These are phyloP conservation scores for Adrianichthys oophorus DNA, from an alignment of 2,797 vertebrate species.

Conservation along the genomic window DNA sequence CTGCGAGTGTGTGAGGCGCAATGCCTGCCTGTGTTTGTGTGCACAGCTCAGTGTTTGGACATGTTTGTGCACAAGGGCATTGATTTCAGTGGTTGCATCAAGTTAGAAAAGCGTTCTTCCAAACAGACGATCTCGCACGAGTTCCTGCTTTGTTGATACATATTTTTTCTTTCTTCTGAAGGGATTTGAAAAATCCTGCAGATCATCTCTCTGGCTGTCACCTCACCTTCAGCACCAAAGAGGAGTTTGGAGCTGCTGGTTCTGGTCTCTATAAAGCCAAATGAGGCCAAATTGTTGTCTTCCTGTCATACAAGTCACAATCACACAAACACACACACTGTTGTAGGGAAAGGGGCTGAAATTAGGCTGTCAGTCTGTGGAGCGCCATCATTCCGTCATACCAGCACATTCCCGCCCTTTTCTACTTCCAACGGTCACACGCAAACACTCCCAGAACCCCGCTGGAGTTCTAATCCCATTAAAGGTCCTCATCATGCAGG, in stretches of 20 bases:
- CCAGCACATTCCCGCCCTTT: slow-evolving; percentile 68
- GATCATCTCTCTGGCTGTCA: not conserved
- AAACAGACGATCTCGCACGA: slow-evolving; percentile 16
- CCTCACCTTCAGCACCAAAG: slow-evolving; percentile 14
- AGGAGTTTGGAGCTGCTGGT: slow-evolving; percentile 41
- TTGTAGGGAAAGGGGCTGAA: slow-evolving; percentile 69
- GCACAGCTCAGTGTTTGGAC: not conserved
- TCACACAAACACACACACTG: slow-evolving; percentile 15
- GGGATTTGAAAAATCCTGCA: slow-evolving; percentile 5
- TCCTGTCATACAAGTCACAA: slow-evolving; percentile 78
- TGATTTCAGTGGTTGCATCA: slow-evolving; percentile 20
- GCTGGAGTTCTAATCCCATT: too few relatives aligned
- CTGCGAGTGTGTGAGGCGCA: slow-evolving; percentile 38
- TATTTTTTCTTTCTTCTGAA: slow-evolving; percentile 2
- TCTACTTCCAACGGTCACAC: slow-evolving; percentile 30
- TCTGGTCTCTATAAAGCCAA: slow-evolving; percentile 90
- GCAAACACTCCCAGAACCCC: slow-evolving; percentile 9
- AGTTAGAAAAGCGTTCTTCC: slow-evolving; percentile 15
- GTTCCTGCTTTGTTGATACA: slow-evolving; percentile 1
- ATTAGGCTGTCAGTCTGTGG: slow-evolving; percentile 81
- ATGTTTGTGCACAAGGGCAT: slow-evolving; percentile 42
- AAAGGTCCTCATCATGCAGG: too few relatives aligned
- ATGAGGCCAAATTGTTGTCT: slow-evolving; percentile 94
- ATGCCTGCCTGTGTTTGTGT: slow-evolving; percentile 44
- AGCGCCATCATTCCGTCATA: slow-evolving; percentile 79